phyloP scores from a whole-genome alignment of 2,888 invertebrate genomes.

The Luperina nickerlii region DNA sequence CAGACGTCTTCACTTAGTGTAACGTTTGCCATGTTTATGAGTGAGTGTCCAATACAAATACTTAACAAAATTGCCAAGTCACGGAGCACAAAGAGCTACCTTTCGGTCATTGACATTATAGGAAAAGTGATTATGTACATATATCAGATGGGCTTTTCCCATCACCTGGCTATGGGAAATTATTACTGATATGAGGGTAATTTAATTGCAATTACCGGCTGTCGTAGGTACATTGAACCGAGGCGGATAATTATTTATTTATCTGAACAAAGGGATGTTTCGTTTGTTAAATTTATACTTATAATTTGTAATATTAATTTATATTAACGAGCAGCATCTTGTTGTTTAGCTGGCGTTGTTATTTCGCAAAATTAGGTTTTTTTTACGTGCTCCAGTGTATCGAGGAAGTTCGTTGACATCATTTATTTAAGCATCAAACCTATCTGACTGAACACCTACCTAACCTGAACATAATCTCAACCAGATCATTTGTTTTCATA shows the following conservation, averaged over 20 bases:
- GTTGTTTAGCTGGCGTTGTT: not conserved
- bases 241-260: slow-evolving; percentile 39
- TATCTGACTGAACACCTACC: too few species aligned
- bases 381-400: not conserved
- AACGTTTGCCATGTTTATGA: slow-evolving; percentile 19
- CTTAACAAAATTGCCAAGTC: slow-evolving; percentile 48
- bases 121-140: slow-evolving; percentile 71
- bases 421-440: not conserved
- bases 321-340: not conserved
- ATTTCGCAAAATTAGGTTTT: not conserved
- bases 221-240: slow-evolving; percentile 7
- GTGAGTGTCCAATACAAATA: slow-evolving; percentile 36
- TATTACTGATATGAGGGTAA: slow-evolving; percentile 35
- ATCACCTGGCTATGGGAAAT: slow-evolving; percentile 35
- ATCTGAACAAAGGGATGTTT: slow-evolving; percentile 37
- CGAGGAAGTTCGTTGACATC: not conserved
- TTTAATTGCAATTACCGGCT: slow-evolving; percentile 36
- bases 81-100: slow-evolving; percentile 68
- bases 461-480: not conserved
- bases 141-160: slow-evolving; percentile 69
- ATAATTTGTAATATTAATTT: not conserved
- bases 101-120: slow-evolving; percentile 74
- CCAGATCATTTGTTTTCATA: not conserved
- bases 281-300: slow-evolving; percentile 2
- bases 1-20: slow-evolving; percentile 11